A percentile compares a stretch with the other conserved stretches of the same genome.
Conservation (phyloP, 2,797 vertebrate genomes). For the Gephyroberyx darwinii region DNA sequence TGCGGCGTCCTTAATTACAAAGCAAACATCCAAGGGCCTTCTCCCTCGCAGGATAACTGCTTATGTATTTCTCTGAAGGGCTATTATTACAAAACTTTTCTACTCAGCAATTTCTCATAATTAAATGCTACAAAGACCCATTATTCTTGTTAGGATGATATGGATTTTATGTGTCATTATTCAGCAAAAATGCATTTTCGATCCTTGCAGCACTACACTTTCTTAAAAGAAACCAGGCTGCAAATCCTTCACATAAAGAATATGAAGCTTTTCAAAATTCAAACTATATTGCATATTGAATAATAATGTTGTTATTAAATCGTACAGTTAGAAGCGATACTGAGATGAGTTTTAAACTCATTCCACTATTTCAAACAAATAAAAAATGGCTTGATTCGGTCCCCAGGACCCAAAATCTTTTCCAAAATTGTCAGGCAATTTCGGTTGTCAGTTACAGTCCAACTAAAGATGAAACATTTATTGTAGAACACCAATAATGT, state of each 20-base stretch:
- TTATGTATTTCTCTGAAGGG: constrained; percentile 72
- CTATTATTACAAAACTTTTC: constrained; percentile 69
- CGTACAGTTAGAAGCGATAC: neutral
- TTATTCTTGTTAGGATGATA: constrained; percentile 59
- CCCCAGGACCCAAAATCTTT: neutral
- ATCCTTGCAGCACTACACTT: constrained; percentile 20
- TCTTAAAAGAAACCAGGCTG: constrained; percentile 34
- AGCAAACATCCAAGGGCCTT: constrained; percentile 75
- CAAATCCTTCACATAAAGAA: constrained; percentile 39
- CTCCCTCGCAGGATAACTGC: constrained; percentile 68
- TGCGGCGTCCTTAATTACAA: constrained; percentile 75
- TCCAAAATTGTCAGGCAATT: neutral
- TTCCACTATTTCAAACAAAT: neutral
- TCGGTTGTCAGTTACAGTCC: neutral
- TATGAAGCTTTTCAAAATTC: neutral
- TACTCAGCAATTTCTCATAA: constrained; percentile 72
- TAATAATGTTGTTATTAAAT: neutral
- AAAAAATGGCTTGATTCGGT: neutral
- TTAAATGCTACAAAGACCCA: constrained; percentile 66
- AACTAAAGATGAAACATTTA: neutral
- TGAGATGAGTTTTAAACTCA: neutral
- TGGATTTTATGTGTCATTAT: constrained; percentile 51
- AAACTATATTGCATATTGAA: constrained; percentile 6
- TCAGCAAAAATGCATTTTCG: constrained; percentile 38
- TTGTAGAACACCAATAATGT: neutral